Conservation (phyloP, 2,113 vertebrate genomes). For the Pitta sordida region DNA sequence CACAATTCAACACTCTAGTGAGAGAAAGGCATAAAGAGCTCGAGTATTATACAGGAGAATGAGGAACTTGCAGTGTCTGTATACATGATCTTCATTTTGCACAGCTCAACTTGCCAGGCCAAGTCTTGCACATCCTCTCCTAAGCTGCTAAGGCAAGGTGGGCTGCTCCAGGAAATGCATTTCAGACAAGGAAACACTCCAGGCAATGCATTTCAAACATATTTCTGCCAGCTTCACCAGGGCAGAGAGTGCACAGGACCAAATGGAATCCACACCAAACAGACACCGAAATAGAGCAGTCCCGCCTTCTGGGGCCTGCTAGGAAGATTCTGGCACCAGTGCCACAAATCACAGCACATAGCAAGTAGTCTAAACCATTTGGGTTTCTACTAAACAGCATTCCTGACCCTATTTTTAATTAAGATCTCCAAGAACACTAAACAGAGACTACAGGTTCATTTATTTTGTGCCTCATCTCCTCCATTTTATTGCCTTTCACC, state of each 20-base stretch:
- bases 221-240: neutral
- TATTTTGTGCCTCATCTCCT: neutral
- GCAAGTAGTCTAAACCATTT: neutral
- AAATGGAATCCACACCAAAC: neutral
- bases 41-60: neutral
- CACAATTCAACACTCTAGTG: neutral
- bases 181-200: neutral
- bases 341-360: neutral
- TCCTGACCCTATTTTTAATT: neutral
- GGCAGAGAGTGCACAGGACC: neutral
- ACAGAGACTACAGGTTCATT: neutral
- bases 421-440: neutral
- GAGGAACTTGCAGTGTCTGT: neutral
- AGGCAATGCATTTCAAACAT: too few species aligned
- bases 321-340: neutral
- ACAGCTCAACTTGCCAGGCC: neutral
- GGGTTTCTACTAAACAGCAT: neutral
- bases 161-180: neutral
- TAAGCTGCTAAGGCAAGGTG: neutral
- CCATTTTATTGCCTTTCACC: neutral
- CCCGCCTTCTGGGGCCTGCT: neutral
- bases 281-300: neutral
- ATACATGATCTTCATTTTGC: neutral
- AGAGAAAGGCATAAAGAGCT: neutral
- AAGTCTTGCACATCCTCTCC: neutral